These are phyloP conservation scores for Bergia puertoricense DNA, from an alignment of 92 coral and sea anemone genomes.

Conservation along the genomic window DNA sequence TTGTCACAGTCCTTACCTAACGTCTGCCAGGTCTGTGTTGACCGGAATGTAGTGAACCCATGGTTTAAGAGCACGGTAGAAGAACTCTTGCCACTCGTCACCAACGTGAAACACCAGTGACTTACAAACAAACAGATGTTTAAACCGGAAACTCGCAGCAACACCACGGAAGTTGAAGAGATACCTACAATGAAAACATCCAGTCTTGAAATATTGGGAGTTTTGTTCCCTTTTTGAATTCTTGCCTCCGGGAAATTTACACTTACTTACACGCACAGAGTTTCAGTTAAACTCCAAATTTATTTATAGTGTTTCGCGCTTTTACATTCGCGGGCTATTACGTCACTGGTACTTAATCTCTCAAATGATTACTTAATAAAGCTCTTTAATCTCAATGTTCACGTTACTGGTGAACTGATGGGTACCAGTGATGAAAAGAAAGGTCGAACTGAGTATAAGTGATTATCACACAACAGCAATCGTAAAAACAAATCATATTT, in stretches of 20 bases:
- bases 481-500: no score
- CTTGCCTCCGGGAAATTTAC: no score
- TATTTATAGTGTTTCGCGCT: no score
- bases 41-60: constrained; percentile 99
- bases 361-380: no score
- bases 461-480: not conserved
- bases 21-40: constrained; percentile 80
- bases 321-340: no score
- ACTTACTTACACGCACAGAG: no score
- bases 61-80: constrained; percentile 94
- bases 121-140: constrained; percentile 94
- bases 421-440: not conserved
- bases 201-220: not conserved
- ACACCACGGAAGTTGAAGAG: constrained; percentile 98
- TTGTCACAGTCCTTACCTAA: constrained; percentile 54
- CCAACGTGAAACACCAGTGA: constrained; percentile 98
- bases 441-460: not conserved
- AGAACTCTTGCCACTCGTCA: constrained; percentile 94
- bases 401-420: no score
- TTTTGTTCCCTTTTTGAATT: no score
- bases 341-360: no score
- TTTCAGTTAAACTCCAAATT: no score
- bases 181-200: constrained; percentile 58
- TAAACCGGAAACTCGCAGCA: constrained; percentile 98
- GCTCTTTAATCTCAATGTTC: no score